Evolutionary conservation across 2,113 vertebrate genomes (phyloP).

Genomic region (Prunella himalayana): DNA sequence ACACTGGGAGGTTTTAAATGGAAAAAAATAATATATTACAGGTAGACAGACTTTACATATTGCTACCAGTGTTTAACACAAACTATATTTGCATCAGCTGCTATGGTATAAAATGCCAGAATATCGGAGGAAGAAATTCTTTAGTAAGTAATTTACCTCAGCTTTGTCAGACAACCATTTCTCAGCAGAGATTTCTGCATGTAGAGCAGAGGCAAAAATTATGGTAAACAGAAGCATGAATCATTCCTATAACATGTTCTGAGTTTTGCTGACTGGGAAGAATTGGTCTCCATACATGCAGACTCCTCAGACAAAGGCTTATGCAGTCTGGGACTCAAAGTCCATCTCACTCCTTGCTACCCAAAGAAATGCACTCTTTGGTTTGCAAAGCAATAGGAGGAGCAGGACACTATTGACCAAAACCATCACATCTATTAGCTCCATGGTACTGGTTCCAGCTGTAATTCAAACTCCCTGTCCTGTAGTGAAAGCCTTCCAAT

Average conservation of each 20-base stretch:
- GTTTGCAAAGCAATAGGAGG: neutral
- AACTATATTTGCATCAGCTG: neutral
- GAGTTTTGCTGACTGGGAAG: neutral
- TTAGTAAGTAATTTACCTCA: neutral
- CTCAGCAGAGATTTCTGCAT: neutral
- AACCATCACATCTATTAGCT: neutral
- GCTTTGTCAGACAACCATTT: neutral
- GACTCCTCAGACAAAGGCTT: neutral
- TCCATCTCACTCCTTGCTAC: neutral
- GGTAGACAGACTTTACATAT: neutral
- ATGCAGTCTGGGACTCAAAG: fast-evolving
- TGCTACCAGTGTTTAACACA: neutral
- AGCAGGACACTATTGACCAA: neutral
- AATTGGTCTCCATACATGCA: neutral
- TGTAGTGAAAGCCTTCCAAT: neutral
- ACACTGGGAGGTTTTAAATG: neutral
- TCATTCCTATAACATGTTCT: neutral
- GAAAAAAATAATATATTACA: neutral
- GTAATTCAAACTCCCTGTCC: neutral
- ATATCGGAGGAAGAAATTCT: neutral
- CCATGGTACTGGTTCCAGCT: neutral
- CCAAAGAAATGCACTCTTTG: neutral
- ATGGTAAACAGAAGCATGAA: neutral
- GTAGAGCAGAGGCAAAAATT: neutral
- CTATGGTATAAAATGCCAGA: neutral